A percentile compares a stretch with the other conserved stretches of the same genome.
Conservation (phyloP, 2,113 vertebrate species). For the Poeciliopsis turrubarensis region DNA sequence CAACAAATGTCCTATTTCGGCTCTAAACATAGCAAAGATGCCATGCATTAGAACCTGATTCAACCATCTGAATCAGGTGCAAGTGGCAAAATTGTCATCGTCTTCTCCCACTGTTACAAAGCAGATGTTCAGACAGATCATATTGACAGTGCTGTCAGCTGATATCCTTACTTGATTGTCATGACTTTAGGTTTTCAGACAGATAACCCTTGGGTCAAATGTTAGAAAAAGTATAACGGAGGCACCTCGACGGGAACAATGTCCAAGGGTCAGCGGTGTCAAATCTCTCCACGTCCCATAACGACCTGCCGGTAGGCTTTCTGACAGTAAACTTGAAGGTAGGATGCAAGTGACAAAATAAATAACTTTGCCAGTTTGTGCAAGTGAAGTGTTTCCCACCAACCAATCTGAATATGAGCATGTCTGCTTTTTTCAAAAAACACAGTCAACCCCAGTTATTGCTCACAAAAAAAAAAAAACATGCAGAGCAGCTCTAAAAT, state of each 20-base stretch:
- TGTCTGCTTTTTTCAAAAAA: neutral
- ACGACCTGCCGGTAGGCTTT: neutral
- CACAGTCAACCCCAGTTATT: neutral
- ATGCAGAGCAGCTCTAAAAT: neutral
- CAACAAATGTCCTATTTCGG: constrained; percentile 59
- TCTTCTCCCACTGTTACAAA: constrained; percentile 12
- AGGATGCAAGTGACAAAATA: constrained; percentile 2
- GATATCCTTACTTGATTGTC: constrained; percentile 14
- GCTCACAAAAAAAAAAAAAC: neutral
- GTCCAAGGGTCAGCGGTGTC: constrained; percentile 10
- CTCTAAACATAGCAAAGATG: constrained; percentile 32
- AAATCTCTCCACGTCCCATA: constrained; percentile 1
- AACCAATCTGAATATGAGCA: neutral
- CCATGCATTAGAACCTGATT: constrained; percentile 34
- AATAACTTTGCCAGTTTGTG: constrained; percentile 1
- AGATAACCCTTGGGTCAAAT: constrained; percentile 7
- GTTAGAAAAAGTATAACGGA: constrained; percentile 5
- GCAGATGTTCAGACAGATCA: constrained; percentile 26
- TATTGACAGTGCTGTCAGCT: constrained; percentile 33
- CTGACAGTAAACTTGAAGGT: neutral
- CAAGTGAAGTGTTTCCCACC: neutral
- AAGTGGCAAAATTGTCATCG: constrained; percentile 30
- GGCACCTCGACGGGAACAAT: constrained; percentile 45
- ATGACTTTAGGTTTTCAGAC: constrained; percentile 5
- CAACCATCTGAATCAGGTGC: constrained; percentile 11